A percentile compares a stretch with the other conserved stretches of the same genome.
Conservation (phyloP, 2,888 invertebrate genomes). For the Linyphia triangularis region DNA sequence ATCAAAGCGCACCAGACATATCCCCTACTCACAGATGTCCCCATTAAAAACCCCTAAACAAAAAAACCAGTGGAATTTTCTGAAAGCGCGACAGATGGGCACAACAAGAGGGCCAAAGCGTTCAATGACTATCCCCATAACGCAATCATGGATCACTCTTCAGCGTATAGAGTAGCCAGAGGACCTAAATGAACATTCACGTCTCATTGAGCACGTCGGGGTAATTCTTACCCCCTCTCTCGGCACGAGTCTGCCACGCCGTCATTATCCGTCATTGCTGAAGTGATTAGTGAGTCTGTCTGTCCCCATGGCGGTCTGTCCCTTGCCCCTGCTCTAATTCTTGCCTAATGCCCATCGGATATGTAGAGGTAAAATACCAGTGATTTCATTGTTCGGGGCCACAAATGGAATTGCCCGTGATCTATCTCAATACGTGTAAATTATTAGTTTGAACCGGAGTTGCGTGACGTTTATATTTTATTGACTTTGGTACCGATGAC, state of each 20-base stretch:
- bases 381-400: neutral
- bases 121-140: conserved; percentile 12
- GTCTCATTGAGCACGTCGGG: conserved; percentile 58
- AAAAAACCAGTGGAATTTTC: conserved; percentile 41
- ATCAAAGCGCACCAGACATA: neutral
- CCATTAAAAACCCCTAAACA: neutral
- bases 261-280: conserved; percentile 63
- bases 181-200: conserved; percentile 63
- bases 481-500: no score
- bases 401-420: neutral
- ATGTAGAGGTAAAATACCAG: neutral
- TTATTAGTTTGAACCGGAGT: no score
- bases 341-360: neutral
- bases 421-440: no score
- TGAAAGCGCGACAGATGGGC: conserved; percentile 26
- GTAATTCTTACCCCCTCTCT: conserved; percentile 15
- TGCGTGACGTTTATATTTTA: no score
- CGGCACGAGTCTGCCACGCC: conserved; percentile 10
- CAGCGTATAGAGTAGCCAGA: neutral
- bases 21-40: neutral
- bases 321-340: neutral
- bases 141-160: conserved; percentile 32
- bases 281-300: conserved; percentile 45
- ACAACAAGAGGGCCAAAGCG: neutral
- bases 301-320: neutral